phyloP scores from a whole-genome alignment of 1,140 invertebrate genomes.

The Heliconius congener region DNA sequence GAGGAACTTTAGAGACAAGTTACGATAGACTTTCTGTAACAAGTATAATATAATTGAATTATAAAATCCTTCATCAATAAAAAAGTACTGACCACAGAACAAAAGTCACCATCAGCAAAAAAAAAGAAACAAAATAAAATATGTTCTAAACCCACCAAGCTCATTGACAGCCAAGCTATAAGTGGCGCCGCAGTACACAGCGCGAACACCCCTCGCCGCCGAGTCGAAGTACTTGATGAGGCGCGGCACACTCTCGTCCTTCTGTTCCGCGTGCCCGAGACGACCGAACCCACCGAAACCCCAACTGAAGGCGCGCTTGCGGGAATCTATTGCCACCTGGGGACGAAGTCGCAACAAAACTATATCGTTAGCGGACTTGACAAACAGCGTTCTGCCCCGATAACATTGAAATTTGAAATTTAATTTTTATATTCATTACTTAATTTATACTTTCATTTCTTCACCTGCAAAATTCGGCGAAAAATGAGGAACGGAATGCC shows the following conservation, averaged over 20 bases:
- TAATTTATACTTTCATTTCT: no score
- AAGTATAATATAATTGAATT: no score
- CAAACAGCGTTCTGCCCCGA: no score
- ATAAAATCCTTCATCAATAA: no score
- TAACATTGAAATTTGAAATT: no score
- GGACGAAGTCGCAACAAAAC: not conserved
- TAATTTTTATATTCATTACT: no score
- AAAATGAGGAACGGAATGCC: no score
- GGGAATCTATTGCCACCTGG: constrained; percentile 92
- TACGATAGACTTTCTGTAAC: no score
- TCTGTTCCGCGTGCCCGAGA: constrained; percentile 94
- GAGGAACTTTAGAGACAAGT: not conserved
- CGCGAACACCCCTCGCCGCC: constrained; percentile 89
- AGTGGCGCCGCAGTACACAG: constrained; percentile 91
- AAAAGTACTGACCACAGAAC: no score
- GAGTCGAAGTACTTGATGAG: constrained; percentile 94
- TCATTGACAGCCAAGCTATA: constrained; percentile 93
- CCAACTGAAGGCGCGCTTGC: constrained; percentile 94
- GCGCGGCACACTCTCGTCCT: constrained; percentile 94
- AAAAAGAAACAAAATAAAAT: constrained; percentile 21
- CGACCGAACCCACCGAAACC: constrained; percentile 97
- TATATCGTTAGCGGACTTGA: no score
- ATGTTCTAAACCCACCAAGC: constrained; percentile 80
- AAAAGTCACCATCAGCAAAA: not conserved
- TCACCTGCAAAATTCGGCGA: no score